Conservation (phyloP, 1,140 invertebrate genomes). For the Heliconius congener region DNA sequence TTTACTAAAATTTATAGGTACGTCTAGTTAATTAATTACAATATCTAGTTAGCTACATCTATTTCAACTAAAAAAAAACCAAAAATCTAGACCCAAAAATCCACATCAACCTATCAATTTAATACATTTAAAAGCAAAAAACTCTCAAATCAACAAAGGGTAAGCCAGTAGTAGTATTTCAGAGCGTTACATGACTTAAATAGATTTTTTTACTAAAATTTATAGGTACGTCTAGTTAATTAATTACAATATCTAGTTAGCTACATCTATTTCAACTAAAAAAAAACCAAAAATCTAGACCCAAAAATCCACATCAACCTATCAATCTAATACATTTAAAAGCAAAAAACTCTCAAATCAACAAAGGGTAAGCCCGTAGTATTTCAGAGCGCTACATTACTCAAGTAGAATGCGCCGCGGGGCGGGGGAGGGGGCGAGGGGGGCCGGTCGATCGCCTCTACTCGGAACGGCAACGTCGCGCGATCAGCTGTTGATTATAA, state of each 20-base stretch:
- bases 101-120: neutral
- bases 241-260: too few species aligned
- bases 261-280: too few species aligned
- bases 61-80: neutral
- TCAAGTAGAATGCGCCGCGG: conserved; percentile 43
- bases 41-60: too few species aligned
- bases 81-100: neutral
- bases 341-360: neutral
- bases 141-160: conserved; percentile 34
- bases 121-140: neutral
- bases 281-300: neutral
- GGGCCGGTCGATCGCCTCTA: conserved; percentile 57
- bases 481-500: conserved; percentile 65
- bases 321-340: neutral
- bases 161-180: conserved; percentile 50
- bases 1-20: too few species aligned
- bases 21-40: too few species aligned
- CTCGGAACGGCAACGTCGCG: conserved; percentile 48
- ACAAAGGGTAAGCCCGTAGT: conserved; percentile 45
- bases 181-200: conserved; percentile 35
- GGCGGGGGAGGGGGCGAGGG: conserved; percentile 29
- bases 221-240: too few species aligned
- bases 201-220: conserved; percentile 27
- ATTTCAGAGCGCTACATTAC: conserved; percentile 45
- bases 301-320: neutral